Conservation (phyloP, 2,888 invertebrate species). For the Oscheius onirici region DNA sequence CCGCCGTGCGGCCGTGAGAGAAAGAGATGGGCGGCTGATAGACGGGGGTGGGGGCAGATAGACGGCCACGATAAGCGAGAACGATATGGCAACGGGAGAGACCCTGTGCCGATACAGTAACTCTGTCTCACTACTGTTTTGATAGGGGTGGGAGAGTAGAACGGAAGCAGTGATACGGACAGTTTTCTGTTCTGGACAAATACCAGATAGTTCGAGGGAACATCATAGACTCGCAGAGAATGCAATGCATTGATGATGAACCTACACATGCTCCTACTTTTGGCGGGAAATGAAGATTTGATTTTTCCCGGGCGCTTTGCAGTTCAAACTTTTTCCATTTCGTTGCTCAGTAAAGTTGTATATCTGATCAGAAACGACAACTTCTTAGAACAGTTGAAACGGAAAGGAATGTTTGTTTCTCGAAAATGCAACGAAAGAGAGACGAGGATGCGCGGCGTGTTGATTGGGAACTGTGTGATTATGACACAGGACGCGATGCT, state of each 20-base stretch:
- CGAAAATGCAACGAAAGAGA: not conserved
- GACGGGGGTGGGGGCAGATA: conserved; percentile 11
- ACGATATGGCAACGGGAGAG: conserved; percentile 1
- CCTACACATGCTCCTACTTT: no score
- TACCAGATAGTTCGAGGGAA: no score
- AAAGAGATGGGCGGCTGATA: conserved; percentile 10
- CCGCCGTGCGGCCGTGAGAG: conserved; percentile 23
- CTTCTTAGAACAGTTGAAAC: not conserved
- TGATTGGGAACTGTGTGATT: not conserved
- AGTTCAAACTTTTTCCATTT: no score
- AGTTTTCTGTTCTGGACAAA: no score
- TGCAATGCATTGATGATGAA: no score
- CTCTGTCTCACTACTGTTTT: conserved; percentile 13
- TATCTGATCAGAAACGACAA: no score
- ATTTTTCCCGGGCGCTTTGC: no score
- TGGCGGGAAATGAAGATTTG: no score
- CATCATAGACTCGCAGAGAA: no score
- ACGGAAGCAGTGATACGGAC: no score
- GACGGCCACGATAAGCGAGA: conserved; percentile 7
- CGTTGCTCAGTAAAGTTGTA: no score
- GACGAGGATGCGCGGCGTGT: not conserved
- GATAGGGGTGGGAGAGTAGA: not conserved
- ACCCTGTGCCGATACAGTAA: conserved; percentile 13
- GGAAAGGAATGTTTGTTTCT: not conserved
- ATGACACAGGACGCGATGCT: no score